Percentiles rank a stretch among this genome's conserved stretches.
Conservation (phyloP, 2,797 vertebrate genomes). For the Notamacropus eugenii region DNA sequence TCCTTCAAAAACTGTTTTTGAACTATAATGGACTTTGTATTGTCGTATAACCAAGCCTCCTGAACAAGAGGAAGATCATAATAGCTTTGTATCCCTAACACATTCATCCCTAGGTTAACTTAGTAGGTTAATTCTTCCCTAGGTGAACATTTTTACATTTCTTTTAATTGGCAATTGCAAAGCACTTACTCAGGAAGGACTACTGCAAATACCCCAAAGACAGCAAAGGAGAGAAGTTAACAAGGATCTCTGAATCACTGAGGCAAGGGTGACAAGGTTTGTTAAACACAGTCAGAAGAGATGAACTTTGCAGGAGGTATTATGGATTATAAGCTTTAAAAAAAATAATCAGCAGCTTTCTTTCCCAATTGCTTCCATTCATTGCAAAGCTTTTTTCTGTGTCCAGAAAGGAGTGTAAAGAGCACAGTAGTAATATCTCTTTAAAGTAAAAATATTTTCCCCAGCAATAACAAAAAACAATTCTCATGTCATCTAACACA, state of each 20-base stretch:
- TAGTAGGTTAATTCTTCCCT: conserved; percentile 72
- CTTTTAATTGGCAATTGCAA: conserved; percentile 73
- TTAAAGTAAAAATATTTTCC: not conserved
- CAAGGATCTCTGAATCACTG: conserved; percentile 77
- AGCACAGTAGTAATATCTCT: conserved; percentile 3
- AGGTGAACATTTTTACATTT: conserved; percentile 64
- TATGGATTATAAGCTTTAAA: conserved; percentile 81
- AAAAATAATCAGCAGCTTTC: conserved; percentile 82
- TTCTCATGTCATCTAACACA: not conserved
- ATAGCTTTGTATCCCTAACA: conserved; percentile 46
- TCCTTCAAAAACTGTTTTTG: conserved; percentile 2
- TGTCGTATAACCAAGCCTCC: not conserved
- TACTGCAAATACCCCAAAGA: conserved; percentile 71
- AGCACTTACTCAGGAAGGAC: conserved; percentile 56
- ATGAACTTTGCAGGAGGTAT: conserved; percentile 78
- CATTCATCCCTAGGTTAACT: conserved; percentile 72
- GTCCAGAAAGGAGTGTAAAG: conserved; percentile 69
- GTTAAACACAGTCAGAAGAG: conserved; percentile 83
- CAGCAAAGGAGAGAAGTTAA: conserved; percentile 78
- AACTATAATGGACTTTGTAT: not conserved
- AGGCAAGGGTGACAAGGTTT: conserved; percentile 81
- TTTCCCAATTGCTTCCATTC: conserved; percentile 75
- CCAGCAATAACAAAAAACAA: not conserved
- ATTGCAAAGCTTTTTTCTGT: conserved; percentile 74
- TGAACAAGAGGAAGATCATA: not conserved